Evolutionary conservation across 2,113 vertebrate species (phyloP), one percentile per base, ranked within the genome.

Genomic region (Oryzias curvinotus): DNA sequence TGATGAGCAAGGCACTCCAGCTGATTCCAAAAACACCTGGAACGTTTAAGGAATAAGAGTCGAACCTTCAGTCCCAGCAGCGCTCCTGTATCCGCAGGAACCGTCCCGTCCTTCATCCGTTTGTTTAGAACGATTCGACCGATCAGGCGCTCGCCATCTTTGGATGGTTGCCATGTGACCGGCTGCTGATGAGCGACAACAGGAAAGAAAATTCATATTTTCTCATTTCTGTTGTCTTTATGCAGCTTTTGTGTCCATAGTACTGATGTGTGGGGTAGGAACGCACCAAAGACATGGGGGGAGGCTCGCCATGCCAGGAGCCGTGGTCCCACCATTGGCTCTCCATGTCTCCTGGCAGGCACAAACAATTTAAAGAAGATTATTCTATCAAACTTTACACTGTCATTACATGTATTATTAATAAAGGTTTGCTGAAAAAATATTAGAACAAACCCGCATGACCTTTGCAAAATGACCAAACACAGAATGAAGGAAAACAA

Each of bases 111-210:
- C 88, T 97, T 97, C 78, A 96, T 90, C 59, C 94, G 88, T 57
- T 99, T 98, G 87, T 96, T 98, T 85, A 98, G 92, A 62, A 98
- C 91, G 85, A 99, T 95, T 48, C 95, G 94, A 69, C 97, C 97
- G 85, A 99, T 96, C 82, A 99, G 92, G 63, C 94, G 91, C 80
- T 99, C 95, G 71, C 96, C 97, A 68, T 99, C 96, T 90, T 95
- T 98, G 80, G 97, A 98, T 15, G 94, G 95, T 57, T 96, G 96
- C 97, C 97, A 99, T 8, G 95, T 94, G 79, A 98, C 96, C 18
- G 95, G 94, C 54, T 98, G 96, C 95, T 96, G 81, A 69, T 62
- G 15, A 61, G 42, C 60, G 16, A 66, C 28, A 77, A 43, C 3
- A 5, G 14, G 15, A 52, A 51, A 46, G 1, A 52, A 1, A 55